Evolutionary conservation across 1,140 invertebrate genomes (phyloP), one percentile per base, ranked within the genome.

Genomic region (Drosophila insularis): DNA sequence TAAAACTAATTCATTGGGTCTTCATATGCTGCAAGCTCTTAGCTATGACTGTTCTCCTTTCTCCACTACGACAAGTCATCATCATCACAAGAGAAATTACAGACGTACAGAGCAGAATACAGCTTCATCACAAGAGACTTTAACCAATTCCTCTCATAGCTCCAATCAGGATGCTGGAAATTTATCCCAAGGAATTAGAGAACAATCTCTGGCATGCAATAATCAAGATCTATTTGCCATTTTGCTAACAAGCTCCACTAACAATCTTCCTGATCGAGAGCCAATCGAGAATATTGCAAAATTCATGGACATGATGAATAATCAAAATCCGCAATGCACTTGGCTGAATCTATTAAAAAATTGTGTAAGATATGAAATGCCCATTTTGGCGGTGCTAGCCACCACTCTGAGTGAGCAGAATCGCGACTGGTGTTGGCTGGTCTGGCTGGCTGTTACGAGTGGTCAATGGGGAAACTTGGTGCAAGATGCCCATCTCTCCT

Each of bases 321-420:
- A 67, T 32, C 71, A 13, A 8, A 7, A 10, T 4, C 58, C 62
- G 11, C 77, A 86, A 8, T 94, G 21, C 91, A 92, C 67, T 86
- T 93, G 43, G 90, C 92, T 71, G 68, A 92, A 71, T 74, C 89
- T 78, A 80, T 86, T 75, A 84, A 91, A 65, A 90, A 92, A 91
- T 21, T 74, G 81, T 46, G 64, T 92, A 7, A 74, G 80, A 6
- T 71, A 89, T 11, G 65, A 79, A 17, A 54, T 81, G 61, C 94
- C 94, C 0, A 80, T 95, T 17, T 78, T 94, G n/a, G 92, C 93
- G 32, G 90, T 95, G 37, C 80, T 95, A 4, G 94, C 94, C 2
- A 93, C 94, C 5, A 78, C 72, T 1, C 21, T 90, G 0, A 72
- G 65, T 59, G 43, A 40, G 0, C 27, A 65, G n/a, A 90, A 86